These are phyloP conservation scores for Girardinus metallicus DNA, from an alignment of 2,797 vertebrate species.

Conservation along the genomic window DNA sequence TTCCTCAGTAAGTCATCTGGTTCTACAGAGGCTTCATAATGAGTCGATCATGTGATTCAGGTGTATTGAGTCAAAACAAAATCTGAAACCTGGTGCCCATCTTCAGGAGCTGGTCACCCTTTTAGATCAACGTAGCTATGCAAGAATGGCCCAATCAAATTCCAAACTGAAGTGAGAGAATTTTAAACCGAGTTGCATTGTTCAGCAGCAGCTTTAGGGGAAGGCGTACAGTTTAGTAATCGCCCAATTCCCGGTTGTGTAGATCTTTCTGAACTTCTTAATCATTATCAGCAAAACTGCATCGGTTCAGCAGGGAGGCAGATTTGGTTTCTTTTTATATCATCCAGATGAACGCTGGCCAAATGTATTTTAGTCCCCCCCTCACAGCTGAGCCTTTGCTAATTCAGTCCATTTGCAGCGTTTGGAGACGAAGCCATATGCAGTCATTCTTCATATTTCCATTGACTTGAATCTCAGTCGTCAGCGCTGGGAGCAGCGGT, in stretches of 20 bases:
- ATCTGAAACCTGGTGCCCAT: neutral
- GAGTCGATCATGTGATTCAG: neutral
- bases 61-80: neutral
- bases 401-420: conserved; percentile 64
- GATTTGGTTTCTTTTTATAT: conserved; percentile 30
- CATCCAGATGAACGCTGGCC: conserved; percentile 39
- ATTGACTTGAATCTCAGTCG: conserved; percentile 59
- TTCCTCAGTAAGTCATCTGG: neutral
- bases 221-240: neutral
- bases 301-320: conserved; percentile 15
- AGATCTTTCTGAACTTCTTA: conserved; percentile 42
- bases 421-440: conserved; percentile 35
- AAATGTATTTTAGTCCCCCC: conserved; percentile 36
- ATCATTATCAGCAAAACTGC: conserved; percentile 38
- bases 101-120: neutral
- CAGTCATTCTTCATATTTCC: conserved; percentile 59
- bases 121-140: neutral
- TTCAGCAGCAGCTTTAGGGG: neutral
- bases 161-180: neutral
- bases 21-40: neutral
- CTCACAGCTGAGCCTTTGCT: conserved; percentile 36
- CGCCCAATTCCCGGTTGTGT: neutral
- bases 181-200: neutral
- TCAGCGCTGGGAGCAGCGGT: conserved; percentile 28
- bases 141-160: neutral